These are phyloP conservation scores for Balearica regulorum DNA, from an alignment of 2,797 vertebrate genomes.

Conservation along the genomic window DNA sequence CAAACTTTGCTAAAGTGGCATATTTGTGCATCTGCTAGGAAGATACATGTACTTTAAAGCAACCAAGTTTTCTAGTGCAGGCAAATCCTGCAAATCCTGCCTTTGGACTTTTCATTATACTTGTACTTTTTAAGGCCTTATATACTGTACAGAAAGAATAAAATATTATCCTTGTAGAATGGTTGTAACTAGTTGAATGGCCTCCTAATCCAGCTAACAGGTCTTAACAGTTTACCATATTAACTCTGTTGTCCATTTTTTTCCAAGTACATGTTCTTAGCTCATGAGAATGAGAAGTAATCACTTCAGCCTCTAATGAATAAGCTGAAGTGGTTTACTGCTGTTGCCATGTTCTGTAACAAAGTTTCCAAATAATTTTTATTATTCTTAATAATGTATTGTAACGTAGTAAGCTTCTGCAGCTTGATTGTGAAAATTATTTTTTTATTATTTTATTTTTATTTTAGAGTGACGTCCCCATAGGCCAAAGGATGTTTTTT, in stretches of 20 bases:
- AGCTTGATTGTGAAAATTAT: not conserved
- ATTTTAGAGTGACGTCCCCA: not conserved
- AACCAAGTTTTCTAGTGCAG: not conserved
- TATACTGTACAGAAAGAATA: not conserved
- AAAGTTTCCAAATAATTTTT: not conserved
- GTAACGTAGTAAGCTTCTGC: not conserved
- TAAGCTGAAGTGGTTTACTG: not conserved
- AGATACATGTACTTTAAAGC: not conserved
- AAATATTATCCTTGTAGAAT: not conserved
- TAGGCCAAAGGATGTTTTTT: not conserved
- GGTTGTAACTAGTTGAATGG: not conserved
- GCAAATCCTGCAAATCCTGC: not conserved
- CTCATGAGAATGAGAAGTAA: not conserved
- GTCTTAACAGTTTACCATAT: not conserved
- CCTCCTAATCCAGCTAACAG: not conserved
- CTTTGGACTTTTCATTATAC: not conserved
- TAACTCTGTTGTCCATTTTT: not conserved
- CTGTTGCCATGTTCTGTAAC: not conserved
- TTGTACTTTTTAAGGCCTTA: not conserved
- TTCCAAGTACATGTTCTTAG: not conserved
- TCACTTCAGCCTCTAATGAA: not conserved
- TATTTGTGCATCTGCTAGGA: not conserved
- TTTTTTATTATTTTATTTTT: not conserved
- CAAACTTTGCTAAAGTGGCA: not conserved
- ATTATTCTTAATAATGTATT: not conserved